Evolutionary conservation across 2,113 vertebrate genomes (phyloP).

Genomic region (Mustela lutreola): DNA sequence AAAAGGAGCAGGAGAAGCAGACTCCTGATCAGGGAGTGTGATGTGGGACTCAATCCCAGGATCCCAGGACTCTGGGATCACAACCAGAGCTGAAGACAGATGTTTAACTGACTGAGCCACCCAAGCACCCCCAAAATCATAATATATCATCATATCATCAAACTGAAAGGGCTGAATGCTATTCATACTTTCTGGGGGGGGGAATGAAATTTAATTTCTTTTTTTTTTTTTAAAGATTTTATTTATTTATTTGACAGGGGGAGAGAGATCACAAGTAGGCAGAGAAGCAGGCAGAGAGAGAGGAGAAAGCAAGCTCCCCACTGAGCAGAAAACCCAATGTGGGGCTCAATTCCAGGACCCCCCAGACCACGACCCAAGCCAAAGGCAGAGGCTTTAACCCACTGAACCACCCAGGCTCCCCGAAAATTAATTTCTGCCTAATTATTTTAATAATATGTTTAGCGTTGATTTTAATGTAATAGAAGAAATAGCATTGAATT

Average conservation of each 20-base stretch:
- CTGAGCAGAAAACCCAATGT: no score
- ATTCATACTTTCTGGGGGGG: background rate
- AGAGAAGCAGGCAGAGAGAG: no score
- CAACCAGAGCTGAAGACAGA: background rate
- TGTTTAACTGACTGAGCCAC: background rate
- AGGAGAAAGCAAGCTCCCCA: no score
- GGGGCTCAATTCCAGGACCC: no score
- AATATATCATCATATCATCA: background rate
- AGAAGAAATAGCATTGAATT: slow-evolving; percentile 61
- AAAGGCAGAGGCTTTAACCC: no score
- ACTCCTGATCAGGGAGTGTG: background rate
- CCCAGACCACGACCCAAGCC: no score
- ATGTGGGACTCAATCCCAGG: background rate
- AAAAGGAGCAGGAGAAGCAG: background rate
- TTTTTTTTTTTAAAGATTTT: no score
- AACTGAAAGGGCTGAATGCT: background rate
- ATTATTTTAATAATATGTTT: slow-evolving; percentile 42
- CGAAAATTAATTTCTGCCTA: slow-evolving; percentile 41
- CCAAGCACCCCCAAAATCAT: background rate
- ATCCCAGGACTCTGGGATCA: background rate
- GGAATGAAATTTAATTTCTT: background rate
- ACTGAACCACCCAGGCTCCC: no score
- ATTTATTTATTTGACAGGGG: no score
- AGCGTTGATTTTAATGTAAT: slow-evolving; percentile 54
- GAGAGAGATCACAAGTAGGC: no score